Evolutionary conservation across 2,888 invertebrate species (phyloP), one percentile per base, ranked within the genome.

Genomic region (Melanostoma scalare): DNA sequence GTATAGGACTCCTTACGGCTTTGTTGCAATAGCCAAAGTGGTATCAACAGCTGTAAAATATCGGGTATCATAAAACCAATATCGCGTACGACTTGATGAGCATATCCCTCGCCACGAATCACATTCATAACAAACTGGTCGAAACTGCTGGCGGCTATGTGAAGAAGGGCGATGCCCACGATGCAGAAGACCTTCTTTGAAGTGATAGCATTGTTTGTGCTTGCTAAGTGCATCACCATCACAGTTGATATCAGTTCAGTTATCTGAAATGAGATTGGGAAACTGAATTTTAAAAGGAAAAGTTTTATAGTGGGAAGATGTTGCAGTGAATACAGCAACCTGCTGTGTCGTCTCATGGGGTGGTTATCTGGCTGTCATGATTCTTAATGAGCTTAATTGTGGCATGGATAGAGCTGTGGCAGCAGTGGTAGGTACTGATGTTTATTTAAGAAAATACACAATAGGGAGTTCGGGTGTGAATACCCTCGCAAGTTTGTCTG

Each of bases 41-140:
- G 94, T 80, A 95, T 90, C 20, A 93, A 86, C 35, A 95, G 91
- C 87, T 94, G 94, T 42, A 94, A 89, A 55, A 94, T 89, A 87
- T 95, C 95, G 35, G 94, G 94, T 74, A 94, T 91, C 94, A 95
- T 94, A 86, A 95, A 93, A 40, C 93, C 93, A 85, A 95, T 89
- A 89, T 95, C 95, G 8, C 95, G 92, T 63, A 94, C 92, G 63
- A 94, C 94, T 92, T 94, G 94, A 91, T 94, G 94, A 30, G 93
- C 92, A 84, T 93, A 93, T 4, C 95, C 95, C 89, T 94, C 93
- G 60, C 94, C 93, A 68, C 92, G 92, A 30, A 95, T 89, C 65
- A 95, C 94, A 89, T 94, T 94, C 73, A 92, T 90, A 35, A 90
- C 89, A 89, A 95, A 94, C 88, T 95, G 94, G 91, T 95, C 95